Percentiles rank a stretch among this genome's conserved stretches.
phyloP scores from a whole-genome alignment of 2,113 vertebrate species.

The Taurulus bubalis region DNA sequence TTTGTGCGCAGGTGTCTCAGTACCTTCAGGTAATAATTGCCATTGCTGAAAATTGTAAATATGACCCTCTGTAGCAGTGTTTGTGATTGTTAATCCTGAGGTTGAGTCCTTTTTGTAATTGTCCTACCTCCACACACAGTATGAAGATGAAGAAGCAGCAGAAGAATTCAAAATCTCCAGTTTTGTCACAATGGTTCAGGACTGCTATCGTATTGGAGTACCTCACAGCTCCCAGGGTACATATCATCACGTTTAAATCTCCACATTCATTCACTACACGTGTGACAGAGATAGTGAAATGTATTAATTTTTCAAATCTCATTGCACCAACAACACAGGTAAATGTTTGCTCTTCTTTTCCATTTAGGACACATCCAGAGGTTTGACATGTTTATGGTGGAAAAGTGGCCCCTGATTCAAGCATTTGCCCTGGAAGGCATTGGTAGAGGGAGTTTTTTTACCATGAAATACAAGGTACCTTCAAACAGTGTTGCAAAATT shows the following conservation, averaged over 20 bases:
- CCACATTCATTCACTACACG: not conserved
- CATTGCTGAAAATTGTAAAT: not conserved
- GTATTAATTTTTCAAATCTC: not conserved
- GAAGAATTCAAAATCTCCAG: conserved; percentile 99
- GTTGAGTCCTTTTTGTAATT: not conserved
- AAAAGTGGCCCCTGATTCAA: conserved; percentile 98
- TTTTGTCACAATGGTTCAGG: conserved; percentile 96
- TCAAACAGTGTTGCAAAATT: not conserved
- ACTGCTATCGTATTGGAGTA: conserved; percentile 92
- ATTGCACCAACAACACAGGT: not conserved
- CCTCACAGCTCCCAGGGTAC: conserved; percentile 93
- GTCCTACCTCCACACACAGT: conserved; percentile 78
- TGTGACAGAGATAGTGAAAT: not conserved
- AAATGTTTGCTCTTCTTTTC: not conserved
- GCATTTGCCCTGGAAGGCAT: conserved; percentile 97
- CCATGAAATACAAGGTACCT: conserved; percentile 93
- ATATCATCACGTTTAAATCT: conserved; percentile 10
- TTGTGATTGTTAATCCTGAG: not conserved
- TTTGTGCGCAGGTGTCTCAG: not conserved
- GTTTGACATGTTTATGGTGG: conserved; percentile 97
- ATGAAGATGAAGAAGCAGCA: conserved; percentile 95
- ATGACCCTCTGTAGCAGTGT: not conserved
- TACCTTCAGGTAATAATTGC: not conserved
- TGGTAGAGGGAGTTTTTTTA: conserved; percentile 96
- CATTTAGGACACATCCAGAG: conserved; percentile 92